These are phyloP conservation scores for Drosophila vallismaia DNA, from an alignment of 2,888 invertebrate genomes.

Conservation along the genomic window DNA sequence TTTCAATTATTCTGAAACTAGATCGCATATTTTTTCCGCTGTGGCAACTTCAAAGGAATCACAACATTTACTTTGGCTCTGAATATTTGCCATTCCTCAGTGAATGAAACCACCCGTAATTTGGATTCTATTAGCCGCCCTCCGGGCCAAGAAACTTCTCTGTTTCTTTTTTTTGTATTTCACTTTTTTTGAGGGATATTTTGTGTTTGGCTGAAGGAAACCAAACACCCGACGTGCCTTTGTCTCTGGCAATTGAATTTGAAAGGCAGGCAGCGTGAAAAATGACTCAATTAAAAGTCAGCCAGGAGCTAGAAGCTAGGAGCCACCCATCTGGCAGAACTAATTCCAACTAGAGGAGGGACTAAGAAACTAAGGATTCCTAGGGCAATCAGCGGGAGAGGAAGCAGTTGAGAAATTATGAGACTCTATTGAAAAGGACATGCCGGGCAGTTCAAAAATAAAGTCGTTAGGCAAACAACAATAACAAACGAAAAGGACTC, in stretches of 20 bases:
- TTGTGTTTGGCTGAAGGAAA: not conserved
- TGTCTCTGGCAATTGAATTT: constrained; percentile 61
- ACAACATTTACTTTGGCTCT: constrained; percentile 25
- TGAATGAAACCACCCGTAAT: constrained; percentile 27
- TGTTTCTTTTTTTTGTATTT: not conserved
- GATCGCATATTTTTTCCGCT: constrained; percentile 4
- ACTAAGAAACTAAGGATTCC: not conserved
- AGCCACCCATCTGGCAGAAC: constrained; percentile 58
- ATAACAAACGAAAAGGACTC: constrained; percentile 2
- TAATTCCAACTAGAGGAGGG: constrained; percentile 45
- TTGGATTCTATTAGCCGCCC: constrained; percentile 26
- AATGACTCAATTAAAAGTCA: constrained; percentile 70
- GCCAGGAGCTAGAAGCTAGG: constrained; percentile 18
- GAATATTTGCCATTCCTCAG: constrained; percentile 9
- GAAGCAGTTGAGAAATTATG: constrained; percentile 41
- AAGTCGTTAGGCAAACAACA: constrained; percentile 64
- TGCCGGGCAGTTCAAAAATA: constrained; percentile 62
- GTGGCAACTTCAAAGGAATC: constrained; percentile 32
- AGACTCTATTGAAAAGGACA: constrained; percentile 35
- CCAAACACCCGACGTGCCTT: constrained; percentile 35
- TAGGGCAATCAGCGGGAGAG: constrained; percentile 55
- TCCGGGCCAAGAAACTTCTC: not conserved
- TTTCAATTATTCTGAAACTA: not conserved
- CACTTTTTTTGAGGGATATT: constrained; percentile 13
- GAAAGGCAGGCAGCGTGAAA: constrained; percentile 67